Conservation (phyloP, 1,140 invertebrate genomes). For the Atopsyche davidsoni region DNA sequence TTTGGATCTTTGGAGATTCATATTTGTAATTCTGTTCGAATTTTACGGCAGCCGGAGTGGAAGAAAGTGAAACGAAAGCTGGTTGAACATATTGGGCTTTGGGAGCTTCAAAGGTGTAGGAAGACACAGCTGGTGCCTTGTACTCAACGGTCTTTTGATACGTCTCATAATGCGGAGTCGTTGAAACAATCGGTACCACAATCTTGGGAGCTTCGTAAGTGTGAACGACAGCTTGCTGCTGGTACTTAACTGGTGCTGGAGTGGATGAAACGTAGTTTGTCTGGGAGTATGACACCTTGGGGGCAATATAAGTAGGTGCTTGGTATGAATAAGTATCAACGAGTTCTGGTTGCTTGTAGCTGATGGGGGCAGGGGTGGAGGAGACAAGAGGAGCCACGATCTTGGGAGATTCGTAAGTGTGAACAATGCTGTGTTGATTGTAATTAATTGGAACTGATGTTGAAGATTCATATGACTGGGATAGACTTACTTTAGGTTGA, state of each 20-base stretch:
- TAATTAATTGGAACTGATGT: slow-evolving; percentile 10
- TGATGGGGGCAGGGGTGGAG: background rate
- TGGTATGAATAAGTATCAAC: slow-evolving; percentile 3
- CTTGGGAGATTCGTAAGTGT: background rate
- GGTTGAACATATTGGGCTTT: slow-evolving; percentile 20
- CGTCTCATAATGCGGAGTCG: slow-evolving; percentile 19
- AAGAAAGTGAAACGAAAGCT: slow-evolving; percentile 20
- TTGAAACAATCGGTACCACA: slow-evolving; percentile 9
- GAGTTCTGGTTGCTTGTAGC: background rate
- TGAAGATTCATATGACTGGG: slow-evolving; percentile 8
- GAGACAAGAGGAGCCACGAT: background rate
- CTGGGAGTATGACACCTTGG: slow-evolving; percentile 6
- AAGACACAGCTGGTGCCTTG: slow-evolving; percentile 4
- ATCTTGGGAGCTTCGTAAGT: slow-evolving; percentile 15
- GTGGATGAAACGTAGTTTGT: slow-evolving; percentile 21
- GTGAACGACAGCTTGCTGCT: slow-evolving; percentile 15
- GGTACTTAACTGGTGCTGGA: slow-evolving; percentile 18
- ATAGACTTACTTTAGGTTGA: slow-evolving; percentile 3
- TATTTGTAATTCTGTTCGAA: slow-evolving; percentile 21
- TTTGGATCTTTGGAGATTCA: slow-evolving; percentile 16
- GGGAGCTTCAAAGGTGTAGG: slow-evolving; percentile 10
- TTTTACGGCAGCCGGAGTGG: slow-evolving; percentile 21
- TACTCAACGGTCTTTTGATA: too few species aligned
- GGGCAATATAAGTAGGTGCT: slow-evolving; percentile 12
- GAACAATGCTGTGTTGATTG: slow-evolving; percentile 1